Percentiles rank a stretch among this genome's conserved stretches.
Conservation (phyloP, 2,797 vertebrate species). For the Oreortyx pictus region DNA sequence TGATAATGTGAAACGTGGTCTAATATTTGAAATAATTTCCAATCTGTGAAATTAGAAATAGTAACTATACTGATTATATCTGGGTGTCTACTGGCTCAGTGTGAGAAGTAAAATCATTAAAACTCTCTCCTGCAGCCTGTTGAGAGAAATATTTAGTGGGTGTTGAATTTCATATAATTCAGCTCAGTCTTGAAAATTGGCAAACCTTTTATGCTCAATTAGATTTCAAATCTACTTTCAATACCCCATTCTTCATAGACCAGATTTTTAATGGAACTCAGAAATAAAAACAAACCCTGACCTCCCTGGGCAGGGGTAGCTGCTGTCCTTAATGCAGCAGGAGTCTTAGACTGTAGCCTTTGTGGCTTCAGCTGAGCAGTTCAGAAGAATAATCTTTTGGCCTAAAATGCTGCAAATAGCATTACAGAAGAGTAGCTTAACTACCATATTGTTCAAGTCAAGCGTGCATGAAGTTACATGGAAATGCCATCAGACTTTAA, state of each 20-base stretch:
- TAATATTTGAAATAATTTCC: constrained; percentile 49
- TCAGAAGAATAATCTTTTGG: background rate
- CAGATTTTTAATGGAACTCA: background rate
- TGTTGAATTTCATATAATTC: constrained; percentile 64
- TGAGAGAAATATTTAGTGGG: constrained; percentile 61
- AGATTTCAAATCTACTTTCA: constrained; percentile 46
- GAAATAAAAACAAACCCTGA: constrained; percentile 28
- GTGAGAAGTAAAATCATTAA: constrained; percentile 49
- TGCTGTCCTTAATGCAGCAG: background rate
- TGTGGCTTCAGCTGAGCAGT: background rate
- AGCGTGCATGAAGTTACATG: constrained; percentile 8
- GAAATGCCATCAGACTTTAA: constrained; percentile 58
- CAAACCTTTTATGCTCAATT: constrained; percentile 44
- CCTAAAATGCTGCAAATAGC: background rate
- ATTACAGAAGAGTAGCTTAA: background rate
- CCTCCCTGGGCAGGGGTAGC: background rate
- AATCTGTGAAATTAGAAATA: constrained; percentile 45
- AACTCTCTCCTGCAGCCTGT: constrained; percentile 44
- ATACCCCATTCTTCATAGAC: constrained; percentile 31
- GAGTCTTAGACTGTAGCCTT: background rate
- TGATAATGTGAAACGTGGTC: background rate
- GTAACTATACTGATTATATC: constrained; percentile 32
- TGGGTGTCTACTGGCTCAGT: constrained; percentile 22
- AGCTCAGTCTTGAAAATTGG: constrained; percentile 51
- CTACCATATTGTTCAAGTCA: background rate